Conservation (phyloP, 2,797 vertebrate species). For the Pseudopleuronectes americanus region DNA sequence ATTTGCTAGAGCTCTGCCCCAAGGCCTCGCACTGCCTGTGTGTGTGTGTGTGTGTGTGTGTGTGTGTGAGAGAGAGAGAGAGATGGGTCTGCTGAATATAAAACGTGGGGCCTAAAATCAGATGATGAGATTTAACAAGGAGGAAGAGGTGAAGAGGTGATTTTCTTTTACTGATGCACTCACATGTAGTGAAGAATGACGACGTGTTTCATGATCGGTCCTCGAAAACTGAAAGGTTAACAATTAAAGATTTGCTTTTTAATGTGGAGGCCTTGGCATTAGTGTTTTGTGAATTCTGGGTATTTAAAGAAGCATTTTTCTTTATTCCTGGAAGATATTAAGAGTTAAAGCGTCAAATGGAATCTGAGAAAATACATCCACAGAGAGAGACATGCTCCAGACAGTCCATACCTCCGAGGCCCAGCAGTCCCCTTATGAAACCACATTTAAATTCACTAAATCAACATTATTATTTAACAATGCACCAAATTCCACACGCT, state of each 20-base stretch:
- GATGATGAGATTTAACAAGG: constrained; percentile 53
- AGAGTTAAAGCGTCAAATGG: too few species aligned
- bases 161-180: constrained; percentile 17
- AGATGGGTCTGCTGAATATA: constrained; percentile 59
- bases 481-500: too few species aligned
- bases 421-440: too few species aligned
- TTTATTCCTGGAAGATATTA: not conserved
- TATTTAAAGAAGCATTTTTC: too few species aligned
- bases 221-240: not conserved
- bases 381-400: too few species aligned
- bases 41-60: constrained; percentile 44
- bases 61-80: constrained; percentile 11
- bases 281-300: too few species aligned
- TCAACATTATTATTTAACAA: too few species aligned
- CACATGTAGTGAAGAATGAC: not conserved
- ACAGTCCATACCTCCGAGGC: too few species aligned
- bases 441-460: too few species aligned
- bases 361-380: too few species aligned
- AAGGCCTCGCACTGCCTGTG: constrained; percentile 59
- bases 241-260: not conserved
- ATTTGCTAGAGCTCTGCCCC: constrained; percentile 79
- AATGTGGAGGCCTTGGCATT: not conserved
- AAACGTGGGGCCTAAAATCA: constrained; percentile 62
- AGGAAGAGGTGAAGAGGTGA: constrained; percentile 38
- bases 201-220: not conserved